Evolutionary conservation across 2,113 vertebrate species (phyloP).

Genomic region (Alligator sinensis): DNA sequence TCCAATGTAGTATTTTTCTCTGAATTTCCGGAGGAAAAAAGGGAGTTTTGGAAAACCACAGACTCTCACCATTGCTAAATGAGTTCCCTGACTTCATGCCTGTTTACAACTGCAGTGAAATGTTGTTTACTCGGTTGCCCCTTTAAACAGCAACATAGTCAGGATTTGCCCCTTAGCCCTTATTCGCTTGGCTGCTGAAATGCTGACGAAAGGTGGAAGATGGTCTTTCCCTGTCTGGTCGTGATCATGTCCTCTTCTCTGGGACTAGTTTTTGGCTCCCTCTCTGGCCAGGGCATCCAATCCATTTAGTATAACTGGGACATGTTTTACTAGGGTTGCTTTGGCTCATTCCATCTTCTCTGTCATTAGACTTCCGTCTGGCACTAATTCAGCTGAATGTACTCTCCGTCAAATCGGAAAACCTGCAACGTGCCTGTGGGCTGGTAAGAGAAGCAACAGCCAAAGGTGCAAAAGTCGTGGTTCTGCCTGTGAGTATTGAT

Average conservation of each 20-base stretch:
- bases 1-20: neutral
- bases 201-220: neutral
- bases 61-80: accelerated
- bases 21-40: neutral
- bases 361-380: constrained; percentile 87
- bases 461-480: constrained; percentile 88
- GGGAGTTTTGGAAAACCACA: neutral
- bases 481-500: constrained; percentile 89
- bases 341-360: neutral
- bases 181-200: neutral
- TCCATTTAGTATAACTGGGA: neutral
- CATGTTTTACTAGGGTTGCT: neutral
- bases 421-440: constrained; percentile 83
- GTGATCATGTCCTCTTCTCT: neutral
- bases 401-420: constrained; percentile 87
- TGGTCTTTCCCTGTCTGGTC: neutral
- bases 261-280: neutral
- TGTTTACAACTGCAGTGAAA: neutral
- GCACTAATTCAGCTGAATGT: constrained; percentile 93
- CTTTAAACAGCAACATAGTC: neutral
- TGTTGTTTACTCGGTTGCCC: neutral
- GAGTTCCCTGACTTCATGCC: neutral
- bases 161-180: neutral
- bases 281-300: neutral
- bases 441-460: constrained; percentile 88